Percentiles rank a stretch among this genome's conserved stretches.
Evolutionary conservation across 2,888 invertebrate genomes (phyloP).

Genomic region (Homarus gammarus): DNA sequence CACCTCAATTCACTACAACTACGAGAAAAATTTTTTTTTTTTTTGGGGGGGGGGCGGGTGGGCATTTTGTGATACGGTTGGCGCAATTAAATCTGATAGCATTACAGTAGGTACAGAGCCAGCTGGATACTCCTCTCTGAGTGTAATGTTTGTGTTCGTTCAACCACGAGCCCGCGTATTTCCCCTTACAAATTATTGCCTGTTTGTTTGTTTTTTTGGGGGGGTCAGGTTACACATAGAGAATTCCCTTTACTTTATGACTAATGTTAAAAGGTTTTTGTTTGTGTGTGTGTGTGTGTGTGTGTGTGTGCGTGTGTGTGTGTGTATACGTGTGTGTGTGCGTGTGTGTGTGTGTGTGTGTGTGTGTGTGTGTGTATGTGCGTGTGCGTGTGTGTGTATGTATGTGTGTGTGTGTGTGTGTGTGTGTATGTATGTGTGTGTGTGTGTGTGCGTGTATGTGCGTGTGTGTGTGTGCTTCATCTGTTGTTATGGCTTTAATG

Average conservation of each 20-base stretch:
- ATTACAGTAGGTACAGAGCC: background rate
- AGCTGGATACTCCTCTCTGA: background rate
- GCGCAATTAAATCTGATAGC: too few relatives aligned
- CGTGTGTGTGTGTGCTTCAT: background rate
- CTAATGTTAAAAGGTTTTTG: background rate
- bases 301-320: background rate
- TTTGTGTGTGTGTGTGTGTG: background rate
- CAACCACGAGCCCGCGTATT: background rate
- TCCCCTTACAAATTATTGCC: too few relatives aligned
- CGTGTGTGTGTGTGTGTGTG: slow-evolving; percentile 1
- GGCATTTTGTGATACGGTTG: too few relatives aligned
- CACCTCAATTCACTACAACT: too few relatives aligned
- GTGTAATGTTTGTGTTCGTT: background rate
- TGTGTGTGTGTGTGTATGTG: background rate
- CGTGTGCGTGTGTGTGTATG: background rate
- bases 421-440: background rate
- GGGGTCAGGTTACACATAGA: too few relatives aligned
- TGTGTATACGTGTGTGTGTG: background rate
- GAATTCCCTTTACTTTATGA: too few relatives aligned
- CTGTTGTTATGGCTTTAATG: too few relatives aligned
- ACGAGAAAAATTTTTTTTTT: too few relatives aligned
- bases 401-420: background rate
- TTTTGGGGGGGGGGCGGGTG: too few relatives aligned
- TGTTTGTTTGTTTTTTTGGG: too few relatives aligned
- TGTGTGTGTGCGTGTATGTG: background rate